Percentiles rank a stretch among this genome's conserved stretches.
Conservation (phyloP, 2,888 invertebrate species). For the Xanthia icteritia region DNA sequence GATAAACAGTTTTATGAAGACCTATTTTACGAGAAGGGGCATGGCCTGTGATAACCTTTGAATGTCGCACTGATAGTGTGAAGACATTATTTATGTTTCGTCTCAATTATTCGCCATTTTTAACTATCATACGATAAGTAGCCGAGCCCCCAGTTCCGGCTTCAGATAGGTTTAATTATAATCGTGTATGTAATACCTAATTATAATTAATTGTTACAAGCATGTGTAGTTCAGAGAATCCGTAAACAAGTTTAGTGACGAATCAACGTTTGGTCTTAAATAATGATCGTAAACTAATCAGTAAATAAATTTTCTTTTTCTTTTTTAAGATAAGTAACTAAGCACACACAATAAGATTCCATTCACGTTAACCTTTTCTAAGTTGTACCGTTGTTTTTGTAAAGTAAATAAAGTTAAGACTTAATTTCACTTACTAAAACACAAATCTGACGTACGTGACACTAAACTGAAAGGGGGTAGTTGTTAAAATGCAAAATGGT, state of each 20-base stretch:
- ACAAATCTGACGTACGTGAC: neutral
- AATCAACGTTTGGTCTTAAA: conserved; percentile 25
- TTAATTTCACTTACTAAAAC: neutral
- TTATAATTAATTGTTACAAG: conserved; percentile 28
- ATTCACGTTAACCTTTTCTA: neutral
- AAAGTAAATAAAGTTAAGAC: neutral
- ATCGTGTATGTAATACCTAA: conserved; percentile 20
- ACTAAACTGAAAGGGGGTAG: neutral
- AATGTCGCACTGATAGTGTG: conserved; percentile 67
- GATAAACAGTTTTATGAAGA: conserved; percentile 81
- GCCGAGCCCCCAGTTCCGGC: conserved; percentile 80
- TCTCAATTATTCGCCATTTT: conserved; percentile 62
- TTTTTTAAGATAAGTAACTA: neutral
- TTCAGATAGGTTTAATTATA: conserved; percentile 44
- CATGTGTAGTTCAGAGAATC: conserved; percentile 25
- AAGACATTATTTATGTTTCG: conserved; percentile 69
- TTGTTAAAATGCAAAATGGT: neutral
- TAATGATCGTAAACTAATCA: conserved; percentile 24
- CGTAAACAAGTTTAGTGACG: conserved; percentile 52
- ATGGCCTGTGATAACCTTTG: conserved; percentile 76
- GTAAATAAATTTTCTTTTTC: conserved; percentile 25
- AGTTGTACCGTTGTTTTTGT: neutral
- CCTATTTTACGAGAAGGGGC: conserved; percentile 74
- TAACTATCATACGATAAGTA: conserved; percentile 48
- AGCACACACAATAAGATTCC: neutral